A percentile compares a stretch with the other conserved stretches of the same genome.
These are phyloP conservation scores for Caenorhabditis latens DNA, from an alignment of 1,140 invertebrate genomes.

Conservation along the genomic window DNA sequence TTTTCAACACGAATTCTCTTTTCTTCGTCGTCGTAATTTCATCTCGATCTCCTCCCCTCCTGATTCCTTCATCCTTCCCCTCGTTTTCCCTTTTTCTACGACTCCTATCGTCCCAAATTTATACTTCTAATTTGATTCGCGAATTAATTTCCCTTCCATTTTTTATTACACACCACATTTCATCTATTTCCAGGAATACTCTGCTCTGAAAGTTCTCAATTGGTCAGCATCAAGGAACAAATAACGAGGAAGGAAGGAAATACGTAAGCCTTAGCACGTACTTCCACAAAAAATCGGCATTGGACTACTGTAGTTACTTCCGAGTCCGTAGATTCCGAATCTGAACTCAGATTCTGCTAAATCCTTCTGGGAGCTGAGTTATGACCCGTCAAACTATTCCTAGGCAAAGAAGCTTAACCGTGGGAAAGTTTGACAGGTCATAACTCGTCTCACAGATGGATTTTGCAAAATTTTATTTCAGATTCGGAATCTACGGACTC, in stretches of 20 bases:
- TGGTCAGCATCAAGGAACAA: neutral
- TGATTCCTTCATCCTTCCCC: neutral
- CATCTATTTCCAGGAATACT: neutral
- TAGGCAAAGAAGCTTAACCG: too few species aligned
- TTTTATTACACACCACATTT: neutral
- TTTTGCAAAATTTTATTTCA: too few species aligned
- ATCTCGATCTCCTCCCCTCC: neutral
- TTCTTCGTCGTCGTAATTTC: neutral
- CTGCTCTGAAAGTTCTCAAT: neutral
- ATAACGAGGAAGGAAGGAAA: neutral
- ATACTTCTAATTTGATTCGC: constrained; percentile 2
- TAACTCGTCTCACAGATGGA: too few species aligned
- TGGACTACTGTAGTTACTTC: too few species aligned
- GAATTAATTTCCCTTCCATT: neutral
- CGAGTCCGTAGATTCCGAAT: too few species aligned
- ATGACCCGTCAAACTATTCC: too few species aligned
- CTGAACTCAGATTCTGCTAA: too few species aligned
- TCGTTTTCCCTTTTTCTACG: neutral
- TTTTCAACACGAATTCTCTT: neutral
- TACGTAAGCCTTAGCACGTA: neutral
- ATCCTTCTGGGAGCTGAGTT: too few species aligned
- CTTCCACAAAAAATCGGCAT: too few species aligned
- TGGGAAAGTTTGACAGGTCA: too few species aligned
- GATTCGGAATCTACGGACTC: too few species aligned
- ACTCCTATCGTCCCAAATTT: neutral